A percentile compares a stretch with the other conserved stretches of the same genome.
phyloP scores from a whole-genome alignment of 2,888 invertebrate genomes.

The Synanthedon tipuliformis region DNA sequence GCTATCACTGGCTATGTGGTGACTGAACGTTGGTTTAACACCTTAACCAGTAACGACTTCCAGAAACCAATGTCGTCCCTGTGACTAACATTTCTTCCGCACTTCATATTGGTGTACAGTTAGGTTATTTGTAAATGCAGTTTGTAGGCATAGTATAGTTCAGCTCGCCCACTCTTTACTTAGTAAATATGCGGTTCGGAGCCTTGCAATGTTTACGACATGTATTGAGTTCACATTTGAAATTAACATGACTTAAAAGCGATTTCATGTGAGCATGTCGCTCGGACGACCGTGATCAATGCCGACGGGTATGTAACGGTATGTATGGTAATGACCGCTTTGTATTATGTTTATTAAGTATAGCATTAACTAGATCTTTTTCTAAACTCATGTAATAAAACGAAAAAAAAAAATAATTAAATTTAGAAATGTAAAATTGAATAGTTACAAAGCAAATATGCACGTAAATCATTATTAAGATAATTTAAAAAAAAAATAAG shows the following conservation, averaged over 20 bases:
- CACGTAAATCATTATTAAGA: too few species aligned
- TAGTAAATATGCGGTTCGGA: slow-evolving; percentile 38
- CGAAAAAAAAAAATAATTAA: not conserved
- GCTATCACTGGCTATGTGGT: slow-evolving; percentile 43
- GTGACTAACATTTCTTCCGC: slow-evolving; percentile 66
- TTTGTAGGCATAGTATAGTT: not conserved
- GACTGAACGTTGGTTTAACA: slow-evolving; percentile 37
- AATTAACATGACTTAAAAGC: slow-evolving; percentile 45
- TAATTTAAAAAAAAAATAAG: too few species aligned
- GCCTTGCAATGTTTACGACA: slow-evolving; percentile 31
- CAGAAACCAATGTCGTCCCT: slow-evolving; percentile 50
- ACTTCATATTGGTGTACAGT: slow-evolving; percentile 14
- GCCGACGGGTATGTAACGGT: slow-evolving; percentile 33
- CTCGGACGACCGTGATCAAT: slow-evolving; percentile 42
- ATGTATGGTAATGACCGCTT: slow-evolving; percentile 35
- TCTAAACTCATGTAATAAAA: not conserved
- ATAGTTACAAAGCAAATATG: too few species aligned
- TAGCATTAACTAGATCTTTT: not conserved
- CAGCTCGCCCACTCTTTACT: slow-evolving; percentile 30
- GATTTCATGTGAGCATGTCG: slow-evolving; percentile 24
- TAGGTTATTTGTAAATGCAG: not conserved
- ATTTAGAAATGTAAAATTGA: not conserved
- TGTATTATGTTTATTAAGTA: not conserved
- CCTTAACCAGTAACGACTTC: slow-evolving; percentile 36
- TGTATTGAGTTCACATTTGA: slow-evolving; percentile 33